A percentile compares a stretch with the other conserved stretches of the same genome.
Conservation (phyloP, 2,113 vertebrate species). For the Dryoscopus gambensis region DNA sequence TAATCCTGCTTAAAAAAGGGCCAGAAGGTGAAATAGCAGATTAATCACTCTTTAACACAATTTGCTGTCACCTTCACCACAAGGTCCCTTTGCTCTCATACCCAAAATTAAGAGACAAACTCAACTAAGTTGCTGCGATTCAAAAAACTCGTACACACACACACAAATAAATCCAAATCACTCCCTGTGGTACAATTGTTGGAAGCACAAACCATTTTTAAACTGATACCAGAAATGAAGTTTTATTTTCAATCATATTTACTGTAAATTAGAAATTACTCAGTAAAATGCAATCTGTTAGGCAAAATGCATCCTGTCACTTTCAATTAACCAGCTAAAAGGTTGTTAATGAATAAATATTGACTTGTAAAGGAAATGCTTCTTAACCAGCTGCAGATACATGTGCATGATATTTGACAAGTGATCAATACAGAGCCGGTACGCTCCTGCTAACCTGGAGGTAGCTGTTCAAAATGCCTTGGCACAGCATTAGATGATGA, state of each 20-base stretch:
- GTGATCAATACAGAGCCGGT: slow-evolving; percentile 54
- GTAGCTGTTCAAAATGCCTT: background rate
- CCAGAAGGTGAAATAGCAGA: slow-evolving; percentile 34
- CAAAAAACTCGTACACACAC: background rate
- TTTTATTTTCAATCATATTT: slow-evolving; percentile 66
- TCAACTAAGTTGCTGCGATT: background rate
- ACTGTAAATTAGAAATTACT: slow-evolving; percentile 65
- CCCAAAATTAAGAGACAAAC: slow-evolving; percentile 5
- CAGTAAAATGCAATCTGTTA: slow-evolving; percentile 54
- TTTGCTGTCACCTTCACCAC: slow-evolving; percentile 3
- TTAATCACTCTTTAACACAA: slow-evolving; percentile 41
- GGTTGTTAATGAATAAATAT: slow-evolving; percentile 75
- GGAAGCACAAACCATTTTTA: slow-evolving; percentile 23
- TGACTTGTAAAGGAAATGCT: slow-evolving; percentile 72
- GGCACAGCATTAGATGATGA: background rate
- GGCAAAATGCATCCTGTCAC: slow-evolving; percentile 63
- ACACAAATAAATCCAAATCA: background rate
- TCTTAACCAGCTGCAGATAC: slow-evolving; percentile 67
- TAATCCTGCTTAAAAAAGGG: slow-evolving; percentile 25
- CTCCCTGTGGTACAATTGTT: background rate
- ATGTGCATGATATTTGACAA: slow-evolving; percentile 67
- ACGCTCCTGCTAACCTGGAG: slow-evolving; percentile 32
- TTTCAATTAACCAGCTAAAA: slow-evolving; percentile 70
- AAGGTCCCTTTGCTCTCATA: slow-evolving; percentile 9
- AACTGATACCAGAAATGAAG: slow-evolving; percentile 48